Percentiles rank a stretch among this genome's conserved stretches.
phyloP scores from a whole-genome alignment of 2,888 invertebrate genomes.

The Apodemia zela region DNA sequence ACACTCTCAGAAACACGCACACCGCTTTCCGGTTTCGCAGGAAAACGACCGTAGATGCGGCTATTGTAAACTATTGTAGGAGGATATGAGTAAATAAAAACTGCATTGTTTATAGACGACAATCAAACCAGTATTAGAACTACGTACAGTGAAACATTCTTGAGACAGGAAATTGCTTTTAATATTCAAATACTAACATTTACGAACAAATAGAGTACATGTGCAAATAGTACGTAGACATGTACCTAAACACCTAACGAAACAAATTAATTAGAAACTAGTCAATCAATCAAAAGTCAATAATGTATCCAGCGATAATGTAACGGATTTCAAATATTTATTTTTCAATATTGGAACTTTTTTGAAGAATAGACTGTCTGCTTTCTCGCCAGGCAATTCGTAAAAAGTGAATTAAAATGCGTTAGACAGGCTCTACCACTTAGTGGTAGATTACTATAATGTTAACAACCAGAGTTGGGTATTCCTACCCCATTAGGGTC shows the following conservation, averaged over 20 bases:
- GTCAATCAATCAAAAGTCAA: too few species aligned
- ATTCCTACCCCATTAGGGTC: too few species aligned
- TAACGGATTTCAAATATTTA: too few species aligned
- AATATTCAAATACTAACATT: background rate
- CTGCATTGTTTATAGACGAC: slow-evolving; percentile 42
- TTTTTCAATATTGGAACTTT: too few species aligned
- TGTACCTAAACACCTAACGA: background rate
- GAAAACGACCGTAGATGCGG: slow-evolving; percentile 52
- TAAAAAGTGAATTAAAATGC: too few species aligned
- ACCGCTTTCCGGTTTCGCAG: slow-evolving; percentile 67
- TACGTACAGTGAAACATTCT: slow-evolving; percentile 20
- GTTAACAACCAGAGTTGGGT: too few species aligned
- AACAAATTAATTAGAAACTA: background rate
- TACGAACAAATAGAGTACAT: background rate
- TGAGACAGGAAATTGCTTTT: slow-evolving; percentile 3
- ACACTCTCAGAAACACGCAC: slow-evolving; percentile 49
- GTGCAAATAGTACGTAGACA: background rate
- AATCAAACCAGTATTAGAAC: slow-evolving; percentile 35
- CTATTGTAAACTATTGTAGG: slow-evolving; percentile 46
- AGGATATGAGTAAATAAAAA: slow-evolving; percentile 48
- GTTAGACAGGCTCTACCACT: too few species aligned
- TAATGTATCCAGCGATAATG: background rate
- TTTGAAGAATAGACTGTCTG: too few species aligned
- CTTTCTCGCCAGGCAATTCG: too few species aligned
- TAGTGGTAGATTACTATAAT: too few species aligned